Evolutionary conservation across 2,797 vertebrate genomes (phyloP), one percentile per base, ranked within the genome.

Genomic region (Tenualosa ilisha): DNA sequence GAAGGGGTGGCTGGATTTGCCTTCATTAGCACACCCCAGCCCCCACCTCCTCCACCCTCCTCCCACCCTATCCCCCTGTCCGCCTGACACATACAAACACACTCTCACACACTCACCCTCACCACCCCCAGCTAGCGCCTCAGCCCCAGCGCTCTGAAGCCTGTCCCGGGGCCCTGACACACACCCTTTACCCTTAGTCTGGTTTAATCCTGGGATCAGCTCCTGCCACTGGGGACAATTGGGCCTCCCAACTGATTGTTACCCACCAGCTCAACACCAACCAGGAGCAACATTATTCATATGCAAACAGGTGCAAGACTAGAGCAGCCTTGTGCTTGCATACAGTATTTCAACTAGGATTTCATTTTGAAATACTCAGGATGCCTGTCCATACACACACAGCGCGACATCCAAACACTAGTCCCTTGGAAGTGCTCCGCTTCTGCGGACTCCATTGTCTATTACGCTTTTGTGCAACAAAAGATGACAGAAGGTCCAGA

Each of bases 141-240:
- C 54, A 56, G 1, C 31, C 26, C 65, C 31, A 37, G 13, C 26
- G 11, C 31, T 13, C 65, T n/a, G 11, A 72, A 37, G 65, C 26
- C 26, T 72, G 65, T 72, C 15, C 65, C 31, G 17, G 31, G 65
- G 26, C 65, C 31, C 31, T 17, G 31, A 12, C 63, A 75, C 56
- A 61, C 56, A 15, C 68, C 65, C 68, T 20, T 75, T 75, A 6
- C 68, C 68, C 40, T 75, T 75, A 75, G 68, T 75, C 68, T 43
- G 37, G 13, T 40, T 72, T 75, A 40, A 75, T 43, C 68, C 68
- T 17, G 37, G 68, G 68, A 75, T 75, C 68, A 75, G 68, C 37
- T 40, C 37, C 31, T 75, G 20, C 37, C 68, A 40, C 40, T 20
- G 17, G 68, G 68, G 13, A 40, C 15, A 1, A 17, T 6, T 9